These are phyloP conservation scores for Anticlea derivata DNA, from an alignment of 2,888 invertebrate genomes.

Conservation along the genomic window DNA sequence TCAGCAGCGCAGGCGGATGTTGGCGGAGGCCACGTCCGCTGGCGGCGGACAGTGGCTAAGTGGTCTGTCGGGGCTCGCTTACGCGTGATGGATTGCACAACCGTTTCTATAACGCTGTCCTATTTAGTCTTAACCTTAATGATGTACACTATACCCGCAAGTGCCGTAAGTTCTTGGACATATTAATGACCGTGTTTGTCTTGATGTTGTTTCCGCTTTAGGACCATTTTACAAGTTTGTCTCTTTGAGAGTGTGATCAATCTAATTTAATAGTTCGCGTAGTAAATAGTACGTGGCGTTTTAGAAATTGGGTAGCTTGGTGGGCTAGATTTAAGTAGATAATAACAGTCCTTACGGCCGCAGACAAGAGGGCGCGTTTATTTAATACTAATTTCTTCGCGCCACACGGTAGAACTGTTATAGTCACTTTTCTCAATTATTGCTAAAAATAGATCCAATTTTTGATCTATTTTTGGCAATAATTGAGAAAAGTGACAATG, in stretches of 20 bases:
- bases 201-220: conserved; percentile 17
- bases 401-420: too few species aligned
- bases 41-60: conserved; percentile 69
- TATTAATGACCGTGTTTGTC: conserved; percentile 49
- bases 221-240: conserved; percentile 3
- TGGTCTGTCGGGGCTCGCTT: conserved; percentile 70
- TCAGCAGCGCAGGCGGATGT: conserved; percentile 48
- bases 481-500: too few species aligned
- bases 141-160: conserved; percentile 46
- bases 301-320: too few species aligned
- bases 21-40: conserved; percentile 55
- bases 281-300: too few species aligned
- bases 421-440: too few species aligned
- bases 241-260: background rate
- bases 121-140: conserved; percentile 58
- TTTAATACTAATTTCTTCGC: too few species aligned
- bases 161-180: conserved; percentile 48
- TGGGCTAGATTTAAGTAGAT: too few species aligned
- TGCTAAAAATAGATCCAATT: too few species aligned
- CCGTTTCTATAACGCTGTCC: conserved; percentile 57
- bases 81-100: conserved; percentile 70
- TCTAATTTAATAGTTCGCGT: background rate
- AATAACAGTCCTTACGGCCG: too few species aligned
- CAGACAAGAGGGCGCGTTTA: too few species aligned
- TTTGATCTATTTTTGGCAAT: too few species aligned